Percentiles rank a stretch among this genome's conserved stretches.
These are phyloP conservation scores for Sitobion miscanthi DNA, from an alignment of 1,140 invertebrate genomes.

Conservation along the genomic window DNA sequence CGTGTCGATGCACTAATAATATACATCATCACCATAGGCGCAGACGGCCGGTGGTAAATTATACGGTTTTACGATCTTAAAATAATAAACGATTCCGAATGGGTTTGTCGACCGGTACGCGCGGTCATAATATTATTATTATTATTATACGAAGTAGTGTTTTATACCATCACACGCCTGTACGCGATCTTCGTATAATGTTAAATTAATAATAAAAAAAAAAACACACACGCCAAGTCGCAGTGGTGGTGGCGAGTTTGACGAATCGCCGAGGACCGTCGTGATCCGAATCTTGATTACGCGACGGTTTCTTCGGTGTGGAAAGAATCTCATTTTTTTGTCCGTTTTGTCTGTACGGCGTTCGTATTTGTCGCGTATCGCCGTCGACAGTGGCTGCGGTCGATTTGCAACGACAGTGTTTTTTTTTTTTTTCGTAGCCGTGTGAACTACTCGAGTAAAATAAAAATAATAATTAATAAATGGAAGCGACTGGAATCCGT, in stretches of 20 bases:
- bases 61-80: background rate
- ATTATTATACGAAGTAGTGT: background rate
- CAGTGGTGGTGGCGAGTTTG: too few relatives aligned
- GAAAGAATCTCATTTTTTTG: background rate
- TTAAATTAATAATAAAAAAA: background rate
- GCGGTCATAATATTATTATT: background rate
- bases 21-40: background rate
- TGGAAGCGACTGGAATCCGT: background rate
- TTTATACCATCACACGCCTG: background rate
- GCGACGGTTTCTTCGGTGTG: background rate
- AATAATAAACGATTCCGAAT: constrained; percentile 4
- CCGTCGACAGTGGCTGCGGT: background rate
- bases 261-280: too few relatives aligned
- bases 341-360: background rate
- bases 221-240: background rate
- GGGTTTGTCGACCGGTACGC: background rate
- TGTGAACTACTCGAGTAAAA: background rate
- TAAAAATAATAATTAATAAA: background rate
- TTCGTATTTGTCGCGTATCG: background rate
- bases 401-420: background rate
- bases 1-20: background rate
- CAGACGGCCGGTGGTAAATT: background rate
- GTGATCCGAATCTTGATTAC: too few relatives aligned
- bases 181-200: background rate
- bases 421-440: background rate